Evolutionary conservation across 1,140 invertebrate species (phyloP), one percentile per base, ranked within the genome.

Genomic region (Macrobrachium nipponense): DNA sequence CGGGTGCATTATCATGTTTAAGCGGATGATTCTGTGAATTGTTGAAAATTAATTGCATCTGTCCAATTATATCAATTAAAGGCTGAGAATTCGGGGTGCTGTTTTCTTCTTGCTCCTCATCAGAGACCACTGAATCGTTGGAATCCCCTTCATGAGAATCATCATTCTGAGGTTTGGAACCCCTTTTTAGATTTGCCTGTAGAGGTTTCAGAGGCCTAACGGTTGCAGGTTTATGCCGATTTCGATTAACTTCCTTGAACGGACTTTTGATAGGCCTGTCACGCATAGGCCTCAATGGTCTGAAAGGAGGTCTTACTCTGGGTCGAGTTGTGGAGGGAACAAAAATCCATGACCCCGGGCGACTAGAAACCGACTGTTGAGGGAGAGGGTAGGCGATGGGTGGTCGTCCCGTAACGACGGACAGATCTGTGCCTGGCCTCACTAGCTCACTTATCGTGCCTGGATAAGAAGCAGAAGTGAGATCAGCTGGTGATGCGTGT

Each of bases 301-400:
- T 23, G 20, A 11, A 23, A 70, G 68, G 68, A 43, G 2, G 68
- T 12, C 51, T 51, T 51, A 10, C 51, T 0, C 0, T 8, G 8
- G 64, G 64, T 43, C 68, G 23, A 17, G 18, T 11, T 27, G 68
- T 27, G 23, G 23, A 23, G 15, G 68, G 68, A 15, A 23, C 68
- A 27, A 27, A 70, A 14, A 70, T 43, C 68, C 18, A 70, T 23
- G 68, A 70, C n/a, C 68, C 68, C 5, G 27, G 27, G 27, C 27
- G 27, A 36, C 27, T 36, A 36, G 27, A 36, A 36, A 36, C 27
- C 27, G 68, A 70, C 23, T 70, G 68, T 4, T 12, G 68, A 23
- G 68, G 68, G 2, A 70, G 68, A 23, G 18, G 68, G 17, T 70
- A n/a, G 5, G 68, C 68, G 27, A 70, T 70, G 68, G 68, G 68